phyloP scores from a whole-genome alignment of 2,888 invertebrate species.

The Ypsolopha sequella region DNA sequence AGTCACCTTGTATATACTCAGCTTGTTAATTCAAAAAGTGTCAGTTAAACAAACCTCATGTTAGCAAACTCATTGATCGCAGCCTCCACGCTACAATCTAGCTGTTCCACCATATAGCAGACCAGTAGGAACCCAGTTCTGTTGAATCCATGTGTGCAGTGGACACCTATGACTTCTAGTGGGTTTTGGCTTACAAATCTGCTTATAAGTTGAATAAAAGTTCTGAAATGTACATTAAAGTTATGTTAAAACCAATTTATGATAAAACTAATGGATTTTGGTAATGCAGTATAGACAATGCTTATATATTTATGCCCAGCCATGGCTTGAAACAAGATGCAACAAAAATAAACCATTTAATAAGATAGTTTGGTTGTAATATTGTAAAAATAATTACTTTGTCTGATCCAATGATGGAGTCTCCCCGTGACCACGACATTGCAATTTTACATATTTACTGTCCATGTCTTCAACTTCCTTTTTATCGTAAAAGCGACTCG shows the following conservation, averaged over 20 bases:
- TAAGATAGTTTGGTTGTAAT: neutral
- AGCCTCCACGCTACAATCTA: slow-evolving; percentile 87
- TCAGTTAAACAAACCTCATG: slow-evolving; percentile 68
- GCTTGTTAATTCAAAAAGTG: neutral
- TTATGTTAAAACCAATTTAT: neutral
- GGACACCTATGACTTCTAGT: slow-evolving; percentile 83
- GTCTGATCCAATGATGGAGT: slow-evolving; percentile 91
- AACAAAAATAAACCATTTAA: no score
- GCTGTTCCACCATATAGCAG: slow-evolving; percentile 88
- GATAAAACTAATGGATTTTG: neutral
- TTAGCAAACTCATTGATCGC: slow-evolving; percentile 83
- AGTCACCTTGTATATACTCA: no score
- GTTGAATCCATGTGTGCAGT: slow-evolving; percentile 99
- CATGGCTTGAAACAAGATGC: no score
- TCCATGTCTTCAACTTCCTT: slow-evolving; percentile 80
- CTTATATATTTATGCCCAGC: no score
- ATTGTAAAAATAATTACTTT: slow-evolving; percentile 23
- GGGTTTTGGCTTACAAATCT: slow-evolving; percentile 86
- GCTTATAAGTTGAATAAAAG: slow-evolving; percentile 86
- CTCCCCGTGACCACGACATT: slow-evolving; percentile 93
- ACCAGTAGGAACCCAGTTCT: slow-evolving; percentile 96
- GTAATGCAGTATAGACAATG: no score
- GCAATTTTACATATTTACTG: slow-evolving; percentile 89
- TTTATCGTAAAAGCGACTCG: slow-evolving; percentile 91
- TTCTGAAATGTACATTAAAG: slow-evolving; percentile 29